These are phyloP conservation scores for Gouania willdenowi DNA, from an alignment of 2,797 vertebrate species.

Conservation along the genomic window DNA sequence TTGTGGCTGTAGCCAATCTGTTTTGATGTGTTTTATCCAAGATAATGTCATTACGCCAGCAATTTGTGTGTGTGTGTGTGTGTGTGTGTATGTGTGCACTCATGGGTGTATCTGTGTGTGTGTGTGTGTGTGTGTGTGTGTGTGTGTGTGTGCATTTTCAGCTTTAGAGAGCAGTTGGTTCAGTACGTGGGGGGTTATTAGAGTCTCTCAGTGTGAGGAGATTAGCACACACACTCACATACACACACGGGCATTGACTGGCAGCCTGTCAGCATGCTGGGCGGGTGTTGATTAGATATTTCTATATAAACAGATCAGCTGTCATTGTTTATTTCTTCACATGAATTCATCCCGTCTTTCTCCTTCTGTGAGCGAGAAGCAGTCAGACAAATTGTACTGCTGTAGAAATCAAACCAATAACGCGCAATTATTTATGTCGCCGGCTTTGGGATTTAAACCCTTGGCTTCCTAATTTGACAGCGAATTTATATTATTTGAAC, in stretches of 20 bases:
- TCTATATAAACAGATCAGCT: slow-evolving; percentile 54
- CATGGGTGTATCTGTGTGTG: slow-evolving; percentile 14
- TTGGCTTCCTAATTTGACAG: too few relatives aligned
- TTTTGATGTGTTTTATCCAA: slow-evolving; percentile 63
- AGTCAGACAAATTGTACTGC: neutral
- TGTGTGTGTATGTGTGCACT: slow-evolving; percentile 20
- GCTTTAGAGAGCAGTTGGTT: slow-evolving; percentile 65
- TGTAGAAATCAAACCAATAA: too few relatives aligned
- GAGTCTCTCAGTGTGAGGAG: slow-evolving; percentile 64
- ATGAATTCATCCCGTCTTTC: slow-evolving; percentile 14
- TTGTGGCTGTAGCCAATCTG: slow-evolving; percentile 52
- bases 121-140: slow-evolving; percentile 23
- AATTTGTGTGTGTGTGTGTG: slow-evolving; percentile 19
- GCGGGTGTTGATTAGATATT: slow-evolving; percentile 51
- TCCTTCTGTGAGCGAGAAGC: slow-evolving; percentile 1
- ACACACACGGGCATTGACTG: slow-evolving; percentile 21
- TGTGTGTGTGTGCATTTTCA: slow-evolving; percentile 47
- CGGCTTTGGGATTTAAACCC: too few relatives aligned
- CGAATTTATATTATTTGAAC: too few relatives aligned
- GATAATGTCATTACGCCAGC: slow-evolving; percentile 60
- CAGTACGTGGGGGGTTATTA: slow-evolving; percentile 65
- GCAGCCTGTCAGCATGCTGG: slow-evolving; percentile 36
- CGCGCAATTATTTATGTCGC: too few relatives aligned
- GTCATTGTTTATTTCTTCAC: slow-evolving; percentile 45
- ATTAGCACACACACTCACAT: slow-evolving; percentile 56